Percentiles rank a stretch among this genome's conserved stretches.
Conservation (phyloP, 2,888 invertebrate species). For the Oegoconia quadripuncta region DNA sequence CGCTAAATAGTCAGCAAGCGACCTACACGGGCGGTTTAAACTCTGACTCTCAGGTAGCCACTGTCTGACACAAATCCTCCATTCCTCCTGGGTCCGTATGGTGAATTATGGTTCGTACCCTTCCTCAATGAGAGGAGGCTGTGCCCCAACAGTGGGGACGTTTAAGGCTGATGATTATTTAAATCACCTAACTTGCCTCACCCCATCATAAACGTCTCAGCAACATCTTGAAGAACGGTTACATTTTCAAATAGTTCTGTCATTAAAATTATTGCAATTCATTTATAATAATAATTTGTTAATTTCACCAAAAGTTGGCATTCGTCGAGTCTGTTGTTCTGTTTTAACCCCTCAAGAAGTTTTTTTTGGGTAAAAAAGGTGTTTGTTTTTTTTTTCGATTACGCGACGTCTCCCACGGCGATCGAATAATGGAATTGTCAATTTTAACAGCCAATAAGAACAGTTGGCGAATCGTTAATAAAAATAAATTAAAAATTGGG, state of each 20-base stretch:
- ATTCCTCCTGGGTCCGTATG: too few species aligned
- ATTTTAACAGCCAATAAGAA: neutral
- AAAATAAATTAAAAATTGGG: too few species aligned
- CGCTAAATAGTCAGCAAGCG: too few species aligned
- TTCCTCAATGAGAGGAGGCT: too few species aligned
- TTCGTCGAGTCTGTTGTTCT: neutral
- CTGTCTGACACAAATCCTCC: too few species aligned
- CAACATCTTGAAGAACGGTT: conserved; percentile 1
- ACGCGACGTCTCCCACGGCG: conserved; percentile 9
- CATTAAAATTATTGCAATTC: conserved; percentile 21
- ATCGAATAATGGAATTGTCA: neutral
- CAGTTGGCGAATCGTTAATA: conserved; percentile 16
- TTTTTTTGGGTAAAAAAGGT: neutral
- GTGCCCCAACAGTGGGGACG: too few species aligned
- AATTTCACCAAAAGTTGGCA: neutral
- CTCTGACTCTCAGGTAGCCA: too few species aligned
- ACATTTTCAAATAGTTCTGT: neutral
- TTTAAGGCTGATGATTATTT: too few species aligned
- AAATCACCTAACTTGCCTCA: neutral
- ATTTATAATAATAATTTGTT: conserved; percentile 25
- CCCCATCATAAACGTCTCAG: neutral
- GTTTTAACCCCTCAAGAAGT: neutral
- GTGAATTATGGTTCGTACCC: too few species aligned
- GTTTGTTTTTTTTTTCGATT: neutral
- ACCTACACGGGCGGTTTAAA: too few species aligned